Evolutionary conservation across 1,140 invertebrate species (phyloP).

Genomic region (Trachymyrmex septentrionalis): DNA sequence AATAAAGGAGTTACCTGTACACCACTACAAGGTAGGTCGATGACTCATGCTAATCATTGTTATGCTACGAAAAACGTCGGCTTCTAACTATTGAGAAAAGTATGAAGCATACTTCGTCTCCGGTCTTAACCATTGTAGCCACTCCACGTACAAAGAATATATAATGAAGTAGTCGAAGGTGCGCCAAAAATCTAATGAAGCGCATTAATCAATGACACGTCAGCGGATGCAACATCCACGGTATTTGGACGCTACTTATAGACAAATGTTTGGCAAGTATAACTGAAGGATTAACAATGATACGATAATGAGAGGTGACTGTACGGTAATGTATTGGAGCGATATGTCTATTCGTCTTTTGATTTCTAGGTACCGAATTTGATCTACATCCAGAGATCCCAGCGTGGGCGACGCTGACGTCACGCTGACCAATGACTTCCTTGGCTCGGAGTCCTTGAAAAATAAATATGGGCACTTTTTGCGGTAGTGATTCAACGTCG

Average conservation of each 20-base stretch:
- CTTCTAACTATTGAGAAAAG: slow-evolving; percentile 12
- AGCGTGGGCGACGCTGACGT: slow-evolving; percentile 71
- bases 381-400: slow-evolving; percentile 73
- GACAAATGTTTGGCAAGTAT: not conserved
- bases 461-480: slow-evolving; percentile 36
- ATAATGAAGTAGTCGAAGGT: slow-evolving; percentile 16
- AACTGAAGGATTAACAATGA: slow-evolving; percentile 7
- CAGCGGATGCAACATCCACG: not conserved
- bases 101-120: not conserved
- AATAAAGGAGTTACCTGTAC: slow-evolving; percentile 20
- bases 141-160: not conserved
- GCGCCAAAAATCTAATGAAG: slow-evolving; percentile 3
- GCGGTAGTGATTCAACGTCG: slow-evolving; percentile 26
- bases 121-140: not conserved
- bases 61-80: slow-evolving; percentile 18
- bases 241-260: not conserved
- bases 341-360: slow-evolving; percentile 30
- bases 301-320: slow-evolving; percentile 22
- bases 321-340: not conserved
- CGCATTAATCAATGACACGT: slow-evolving; percentile 4
- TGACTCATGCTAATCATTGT: slow-evolving; percentile 58
- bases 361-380: slow-evolving; percentile 55
- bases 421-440: slow-evolving; percentile 62
- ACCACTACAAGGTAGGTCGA: slow-evolving; percentile 36
- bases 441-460: slow-evolving; percentile 58